These are phyloP conservation scores for Temnothorax ravouxi DNA, from an alignment of 2,888 invertebrate species.

Conservation along the genomic window DNA sequence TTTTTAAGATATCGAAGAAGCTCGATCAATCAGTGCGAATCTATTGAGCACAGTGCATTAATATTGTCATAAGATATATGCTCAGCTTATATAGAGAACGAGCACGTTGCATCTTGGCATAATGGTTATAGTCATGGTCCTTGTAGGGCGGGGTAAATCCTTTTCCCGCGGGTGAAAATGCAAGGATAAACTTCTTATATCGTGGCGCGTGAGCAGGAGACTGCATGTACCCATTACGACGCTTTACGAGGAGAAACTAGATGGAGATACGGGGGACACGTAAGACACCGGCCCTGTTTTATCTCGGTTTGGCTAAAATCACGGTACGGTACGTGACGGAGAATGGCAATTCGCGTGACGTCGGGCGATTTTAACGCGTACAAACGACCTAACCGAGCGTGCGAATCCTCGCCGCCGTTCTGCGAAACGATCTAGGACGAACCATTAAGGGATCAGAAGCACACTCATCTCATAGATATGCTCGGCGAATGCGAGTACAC, in stretches of 20 bases:
- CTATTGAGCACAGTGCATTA: neutral
- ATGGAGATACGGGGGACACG: conserved; percentile 37
- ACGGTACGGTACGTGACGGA: conserved; percentile 46
- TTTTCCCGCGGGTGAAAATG: conserved; percentile 34
- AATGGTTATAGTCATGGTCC: neutral
- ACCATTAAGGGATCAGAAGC: conserved; percentile 47
- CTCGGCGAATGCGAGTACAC: conserved; percentile 33
- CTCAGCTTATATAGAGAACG: neutral
- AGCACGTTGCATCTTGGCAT: neutral
- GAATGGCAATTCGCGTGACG: conserved; percentile 40
- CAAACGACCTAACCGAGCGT: conserved; percentile 34
- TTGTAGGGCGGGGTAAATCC: conserved; percentile 20
- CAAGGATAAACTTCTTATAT: conserved; percentile 59
- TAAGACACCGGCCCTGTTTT: conserved; percentile 45
- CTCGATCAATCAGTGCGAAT: neutral
- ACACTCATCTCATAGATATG: conserved; percentile 6
- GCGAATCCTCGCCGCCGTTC: conserved; percentile 6
- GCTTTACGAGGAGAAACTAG: conserved; percentile 44
- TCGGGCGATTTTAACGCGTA: conserved; percentile 49
- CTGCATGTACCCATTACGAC: conserved; percentile 36
- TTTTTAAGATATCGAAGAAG: neutral
- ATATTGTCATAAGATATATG: neutral
- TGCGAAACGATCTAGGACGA: conserved; percentile 17
- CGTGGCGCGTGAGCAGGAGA: conserved; percentile 35
- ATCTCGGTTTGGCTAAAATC: conserved; percentile 54